Conservation (phyloP, 1,140 invertebrate species). For the Ylistrum balloti region DNA sequence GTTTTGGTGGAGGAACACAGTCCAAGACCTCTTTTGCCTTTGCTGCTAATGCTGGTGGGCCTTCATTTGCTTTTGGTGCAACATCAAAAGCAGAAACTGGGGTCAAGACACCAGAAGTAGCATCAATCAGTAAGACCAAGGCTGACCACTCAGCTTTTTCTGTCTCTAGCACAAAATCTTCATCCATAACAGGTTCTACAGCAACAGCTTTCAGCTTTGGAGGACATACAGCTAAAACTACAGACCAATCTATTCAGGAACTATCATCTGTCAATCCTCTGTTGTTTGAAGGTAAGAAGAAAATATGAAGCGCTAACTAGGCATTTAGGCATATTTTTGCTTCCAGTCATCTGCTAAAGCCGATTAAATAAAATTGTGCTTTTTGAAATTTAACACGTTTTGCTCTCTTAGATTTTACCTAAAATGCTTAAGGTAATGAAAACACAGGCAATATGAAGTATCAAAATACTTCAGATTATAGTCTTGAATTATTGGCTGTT, state of each 20-base stretch:
- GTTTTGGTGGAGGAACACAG: background rate
- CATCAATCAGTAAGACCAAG: background rate
- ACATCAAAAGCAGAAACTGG: background rate
- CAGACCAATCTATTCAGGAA: background rate
- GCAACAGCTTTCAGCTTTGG: background rate
- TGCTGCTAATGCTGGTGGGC: background rate
- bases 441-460: no score
- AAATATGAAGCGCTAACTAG: no score
- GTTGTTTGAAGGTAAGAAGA: background rate
- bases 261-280: background rate
- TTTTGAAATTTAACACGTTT: no score
- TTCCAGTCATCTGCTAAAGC: no score
- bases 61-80: background rate
- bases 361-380: no score
- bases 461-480: no score
- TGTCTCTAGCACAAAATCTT: background rate
- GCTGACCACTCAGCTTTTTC: constrained; percentile 3
- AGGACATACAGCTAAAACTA: background rate
- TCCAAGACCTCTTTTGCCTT: constrained; percentile 40
- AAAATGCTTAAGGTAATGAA: no score
- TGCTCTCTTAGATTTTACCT: no score
- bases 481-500: no score
- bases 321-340: no score
- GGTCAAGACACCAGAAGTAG: background rate
- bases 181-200: background rate